These are phyloP conservation scores for Palloptera scutellata DNA, from an alignment of 2,888 invertebrate species.

Conservation along the genomic window DNA sequence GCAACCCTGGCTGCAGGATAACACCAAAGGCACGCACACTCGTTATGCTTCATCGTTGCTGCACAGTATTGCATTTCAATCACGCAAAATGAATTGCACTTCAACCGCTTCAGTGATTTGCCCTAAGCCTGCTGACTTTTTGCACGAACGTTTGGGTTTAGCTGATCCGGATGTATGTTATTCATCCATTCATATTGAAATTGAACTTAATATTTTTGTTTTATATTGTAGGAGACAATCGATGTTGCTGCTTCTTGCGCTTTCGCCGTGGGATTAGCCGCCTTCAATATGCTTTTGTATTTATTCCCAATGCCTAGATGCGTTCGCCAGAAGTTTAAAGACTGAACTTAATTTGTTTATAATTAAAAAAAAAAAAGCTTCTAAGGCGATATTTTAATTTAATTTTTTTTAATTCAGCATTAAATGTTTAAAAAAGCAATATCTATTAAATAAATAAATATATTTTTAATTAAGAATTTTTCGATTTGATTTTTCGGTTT, in stretches of 20 bases:
- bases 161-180: constrained; percentile 61
- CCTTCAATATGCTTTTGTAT: constrained; percentile 86
- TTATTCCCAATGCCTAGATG: constrained; percentile 84
- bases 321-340: constrained; percentile 85
- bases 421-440: no score
- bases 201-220: not conserved
- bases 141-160: constrained; percentile 61
- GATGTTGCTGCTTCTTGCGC: constrained; percentile 83
- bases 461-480: no score
- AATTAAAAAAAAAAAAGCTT: constrained; percentile 1
- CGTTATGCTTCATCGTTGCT: constrained; percentile 81
- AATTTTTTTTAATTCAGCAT: no score
- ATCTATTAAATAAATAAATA: no score
- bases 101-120: constrained; percentile 62
- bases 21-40: constrained; percentile 81
- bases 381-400: constrained; percentile 22
- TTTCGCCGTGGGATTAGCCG: constrained; percentile 81
- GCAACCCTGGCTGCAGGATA: constrained; percentile 82
- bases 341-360: constrained; percentile 45
- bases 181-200: not conserved
- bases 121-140: constrained; percentile 61
- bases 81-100: constrained; percentile 67
- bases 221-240: constrained; percentile 74
- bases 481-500: no score
- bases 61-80: constrained; percentile 75